phyloP scores from a whole-genome alignment of 2,888 invertebrate species.

The Branchellion lobata region DNA sequence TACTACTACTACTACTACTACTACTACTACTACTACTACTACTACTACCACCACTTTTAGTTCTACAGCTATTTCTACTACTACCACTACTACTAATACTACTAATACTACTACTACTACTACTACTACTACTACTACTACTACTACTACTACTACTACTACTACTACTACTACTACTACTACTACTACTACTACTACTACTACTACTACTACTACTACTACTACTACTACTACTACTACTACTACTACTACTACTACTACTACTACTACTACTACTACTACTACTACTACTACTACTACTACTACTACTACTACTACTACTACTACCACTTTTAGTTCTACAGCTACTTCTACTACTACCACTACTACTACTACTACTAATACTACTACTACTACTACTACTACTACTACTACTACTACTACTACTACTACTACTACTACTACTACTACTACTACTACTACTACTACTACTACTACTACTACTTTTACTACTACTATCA shows the following conservation, averaged over 20 bases:
- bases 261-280: neutral
- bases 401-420: neutral
- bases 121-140: constrained; percentile 37
- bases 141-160: constrained; percentile 40
- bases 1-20: constrained; percentile 46
- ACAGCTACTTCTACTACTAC: neutral
- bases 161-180: constrained; percentile 36
- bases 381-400: neutral
- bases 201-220: constrained; percentile 39
- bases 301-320: neutral
- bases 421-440: neutral
- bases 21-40: constrained; percentile 46
- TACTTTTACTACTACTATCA: neutral
- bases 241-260: neutral
- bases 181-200: constrained; percentile 36
- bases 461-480: neutral
- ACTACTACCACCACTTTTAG: constrained; percentile 26
- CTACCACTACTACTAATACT: neutral
- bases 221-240: neutral
- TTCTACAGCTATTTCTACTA: neutral
- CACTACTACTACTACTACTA: neutral
- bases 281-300: neutral
- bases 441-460: neutral
- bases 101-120: constrained; percentile 20
- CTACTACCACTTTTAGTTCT: neutral